A percentile compares a stretch with the other conserved stretches of the same genome.
These are phyloP conservation scores for Ephialtes manifestator DNA, from an alignment of 2,888 invertebrate genomes.

Conservation along the genomic window DNA sequence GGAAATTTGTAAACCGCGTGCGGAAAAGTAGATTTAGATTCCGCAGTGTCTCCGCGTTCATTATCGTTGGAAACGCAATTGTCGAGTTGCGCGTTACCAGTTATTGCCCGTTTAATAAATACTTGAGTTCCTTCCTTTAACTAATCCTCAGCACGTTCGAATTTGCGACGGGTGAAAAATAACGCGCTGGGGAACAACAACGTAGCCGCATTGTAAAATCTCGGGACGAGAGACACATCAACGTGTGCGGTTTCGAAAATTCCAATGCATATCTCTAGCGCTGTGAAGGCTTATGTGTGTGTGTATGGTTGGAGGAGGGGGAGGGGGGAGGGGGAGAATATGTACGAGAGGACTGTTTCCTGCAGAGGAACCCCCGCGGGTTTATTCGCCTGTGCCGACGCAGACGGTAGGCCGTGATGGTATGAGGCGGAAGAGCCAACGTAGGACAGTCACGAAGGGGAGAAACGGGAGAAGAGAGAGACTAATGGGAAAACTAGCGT, in stretches of 20 bases:
- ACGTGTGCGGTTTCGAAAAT: slow-evolving; percentile 43
- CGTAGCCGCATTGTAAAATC: slow-evolving; percentile 65
- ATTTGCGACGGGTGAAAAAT: not conserved
- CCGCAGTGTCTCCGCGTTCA: slow-evolving; percentile 62
- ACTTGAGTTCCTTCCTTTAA: not conserved
- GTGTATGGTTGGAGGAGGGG: not conserved
- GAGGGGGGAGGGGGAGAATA: not conserved
- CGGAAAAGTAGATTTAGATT: slow-evolving; percentile 79
- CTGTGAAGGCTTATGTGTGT: not conserved
- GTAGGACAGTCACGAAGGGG: slow-evolving; percentile 55
- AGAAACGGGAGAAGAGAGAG: slow-evolving; percentile 46
- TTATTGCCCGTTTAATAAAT: slow-evolving; percentile 18
- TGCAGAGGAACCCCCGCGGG: slow-evolving; percentile 37
- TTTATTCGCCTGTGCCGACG: slow-evolving; percentile 56
- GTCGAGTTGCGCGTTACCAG: not conserved
- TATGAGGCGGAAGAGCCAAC: slow-evolving; percentile 59
- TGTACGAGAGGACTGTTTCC: slow-evolving; percentile 13
- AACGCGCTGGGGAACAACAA: slow-evolving; percentile 58
- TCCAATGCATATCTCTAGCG: slow-evolving; percentile 40
- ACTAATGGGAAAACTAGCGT: slow-evolving; percentile 74
- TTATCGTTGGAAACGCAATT: not conserved
- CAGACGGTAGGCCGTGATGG: slow-evolving; percentile 25
- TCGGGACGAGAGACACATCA: slow-evolving; percentile 61
- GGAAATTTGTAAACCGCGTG: slow-evolving; percentile 78
- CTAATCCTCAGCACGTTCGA: not conserved